Conservation (phyloP, 2,113 vertebrate species). For the Gavialis gangeticus region DNA sequence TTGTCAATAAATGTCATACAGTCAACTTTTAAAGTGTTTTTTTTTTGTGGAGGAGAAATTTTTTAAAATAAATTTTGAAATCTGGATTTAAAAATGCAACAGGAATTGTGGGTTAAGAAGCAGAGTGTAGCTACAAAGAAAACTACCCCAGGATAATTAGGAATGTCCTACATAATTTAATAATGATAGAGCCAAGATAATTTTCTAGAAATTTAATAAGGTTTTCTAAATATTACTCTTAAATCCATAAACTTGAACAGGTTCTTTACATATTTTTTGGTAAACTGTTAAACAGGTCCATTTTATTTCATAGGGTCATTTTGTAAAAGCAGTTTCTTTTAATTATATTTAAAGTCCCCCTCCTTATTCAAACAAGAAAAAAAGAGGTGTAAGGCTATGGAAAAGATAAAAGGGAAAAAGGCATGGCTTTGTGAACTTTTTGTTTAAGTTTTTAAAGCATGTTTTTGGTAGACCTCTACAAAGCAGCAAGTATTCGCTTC, state of each 20-base stretch:
- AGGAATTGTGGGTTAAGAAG: neutral
- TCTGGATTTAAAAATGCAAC: neutral
- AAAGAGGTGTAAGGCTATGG: neutral
- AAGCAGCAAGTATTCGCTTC: no score
- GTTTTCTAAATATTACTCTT: neutral
- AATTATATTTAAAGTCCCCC: neutral
- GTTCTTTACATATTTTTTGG: neutral
- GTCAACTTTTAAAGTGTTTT: neutral
- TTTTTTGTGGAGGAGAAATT: neutral
- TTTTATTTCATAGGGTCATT: neutral
- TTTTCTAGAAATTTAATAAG: neutral
- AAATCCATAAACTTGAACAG: neutral
- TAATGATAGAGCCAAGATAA: neutral
- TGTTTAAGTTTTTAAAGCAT: constrained; percentile 38
- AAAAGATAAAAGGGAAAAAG: neutral
- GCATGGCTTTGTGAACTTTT: neutral
- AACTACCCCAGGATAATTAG: neutral
- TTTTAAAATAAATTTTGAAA: neutral
- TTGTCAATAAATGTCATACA: neutral
- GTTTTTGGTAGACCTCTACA: neutral
- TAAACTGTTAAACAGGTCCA: neutral
- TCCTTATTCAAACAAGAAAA: neutral
- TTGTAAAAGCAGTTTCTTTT: neutral
- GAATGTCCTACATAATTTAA: neutral
- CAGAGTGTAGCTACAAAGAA: neutral